Percentiles rank a stretch among this genome's conserved stretches.
These are phyloP conservation scores for Sceloporus undulatus DNA, from an alignment of 2,113 vertebrate species.

Conservation along the genomic window DNA sequence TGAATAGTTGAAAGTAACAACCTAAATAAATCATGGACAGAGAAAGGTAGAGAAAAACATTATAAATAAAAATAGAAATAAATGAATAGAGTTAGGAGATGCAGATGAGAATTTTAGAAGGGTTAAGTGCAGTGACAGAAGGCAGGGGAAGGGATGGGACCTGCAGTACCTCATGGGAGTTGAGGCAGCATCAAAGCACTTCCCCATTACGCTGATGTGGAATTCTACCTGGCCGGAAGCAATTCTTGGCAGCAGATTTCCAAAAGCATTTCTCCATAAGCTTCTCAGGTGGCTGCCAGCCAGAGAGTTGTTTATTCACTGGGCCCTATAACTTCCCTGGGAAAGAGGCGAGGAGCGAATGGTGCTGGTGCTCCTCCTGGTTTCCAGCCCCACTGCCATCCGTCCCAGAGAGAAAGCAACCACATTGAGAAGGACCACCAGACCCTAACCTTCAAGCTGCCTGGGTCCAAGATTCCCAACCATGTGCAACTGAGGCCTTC, in stretches of 20 bases:
- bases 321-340: background rate
- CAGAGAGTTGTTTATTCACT: background rate
- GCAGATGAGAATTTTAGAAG: background rate
- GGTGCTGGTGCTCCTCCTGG: no score
- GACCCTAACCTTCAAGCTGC: no score
- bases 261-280: background rate
- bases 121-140: background rate
- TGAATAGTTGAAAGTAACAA: no score
- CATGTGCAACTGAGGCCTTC: no score
- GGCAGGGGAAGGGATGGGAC: background rate
- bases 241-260: background rate
- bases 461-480: no score
- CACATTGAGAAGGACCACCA: background rate
- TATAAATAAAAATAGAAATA: background rate
- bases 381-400: background rate
- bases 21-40: background rate
- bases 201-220: background rate
- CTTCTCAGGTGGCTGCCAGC: conserved; percentile 12
- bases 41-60: background rate
- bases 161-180: background rate
- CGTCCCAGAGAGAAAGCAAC: background rate
- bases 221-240: background rate
- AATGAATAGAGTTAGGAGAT: background rate
- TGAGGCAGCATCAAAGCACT: background rate
- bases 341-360: background rate